Percentiles rank a stretch among this genome's conserved stretches.
Conservation (phyloP, 2,797 vertebrate genomes). For the Enteromius mattozi region DNA sequence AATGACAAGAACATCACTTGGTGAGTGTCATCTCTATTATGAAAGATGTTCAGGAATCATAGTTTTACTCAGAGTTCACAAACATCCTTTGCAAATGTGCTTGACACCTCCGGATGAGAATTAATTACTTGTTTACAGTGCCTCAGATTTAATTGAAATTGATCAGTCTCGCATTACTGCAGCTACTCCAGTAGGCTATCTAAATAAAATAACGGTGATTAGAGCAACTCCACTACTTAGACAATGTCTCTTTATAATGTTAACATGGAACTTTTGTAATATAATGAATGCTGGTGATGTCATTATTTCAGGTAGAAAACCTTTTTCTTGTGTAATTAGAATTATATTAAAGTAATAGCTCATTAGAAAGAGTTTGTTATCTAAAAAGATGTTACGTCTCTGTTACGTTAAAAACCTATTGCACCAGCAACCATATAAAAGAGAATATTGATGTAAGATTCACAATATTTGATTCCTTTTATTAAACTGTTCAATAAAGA, state of each 20-base stretch:
- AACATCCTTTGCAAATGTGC: conserved; percentile 7
- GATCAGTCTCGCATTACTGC: conserved; percentile 24
- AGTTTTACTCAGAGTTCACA: background rate
- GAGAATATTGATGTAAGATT: background rate
- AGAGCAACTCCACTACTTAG: background rate
- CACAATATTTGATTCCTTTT: background rate
- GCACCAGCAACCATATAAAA: background rate
- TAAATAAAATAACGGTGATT: conserved; percentile 6
- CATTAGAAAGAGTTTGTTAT: background rate
- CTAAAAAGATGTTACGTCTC: background rate
- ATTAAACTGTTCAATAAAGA: background rate
- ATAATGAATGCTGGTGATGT: background rate
- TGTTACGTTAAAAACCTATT: background rate
- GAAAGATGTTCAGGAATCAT: background rate
- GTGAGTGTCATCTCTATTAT: background rate
- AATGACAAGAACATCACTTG: background rate
- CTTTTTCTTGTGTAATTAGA: background rate
- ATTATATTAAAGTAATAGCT: background rate
- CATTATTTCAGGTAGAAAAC: background rate
- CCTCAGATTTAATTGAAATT: conserved; percentile 36
- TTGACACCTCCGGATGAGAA: conserved; percentile 26
- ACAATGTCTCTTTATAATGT: no score
- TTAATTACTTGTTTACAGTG: conserved; percentile 37
- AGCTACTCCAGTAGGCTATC: background rate
- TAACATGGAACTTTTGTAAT: background rate